Evolutionary conservation across 2,113 vertebrate genomes (phyloP).

Genomic region (Brienomyrus longianalis): DNA sequence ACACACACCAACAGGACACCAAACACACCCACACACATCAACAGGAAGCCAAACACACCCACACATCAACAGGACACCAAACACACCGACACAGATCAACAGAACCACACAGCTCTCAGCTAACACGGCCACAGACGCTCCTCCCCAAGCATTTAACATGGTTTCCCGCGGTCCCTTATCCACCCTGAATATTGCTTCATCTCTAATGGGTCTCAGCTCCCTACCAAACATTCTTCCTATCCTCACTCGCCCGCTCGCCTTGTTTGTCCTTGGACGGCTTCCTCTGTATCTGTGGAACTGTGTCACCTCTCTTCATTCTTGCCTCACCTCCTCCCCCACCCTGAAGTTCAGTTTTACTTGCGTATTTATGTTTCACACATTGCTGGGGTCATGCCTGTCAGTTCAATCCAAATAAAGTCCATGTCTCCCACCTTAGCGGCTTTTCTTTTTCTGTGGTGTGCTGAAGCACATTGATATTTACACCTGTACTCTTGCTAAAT

Average conservation of each 20-base stretch:
- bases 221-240: background rate
- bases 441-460: background rate
- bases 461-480: background rate
- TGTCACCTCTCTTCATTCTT: background rate
- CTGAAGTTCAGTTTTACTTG: background rate
- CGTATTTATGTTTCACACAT: background rate
- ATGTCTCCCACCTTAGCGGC: background rate
- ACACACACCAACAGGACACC: too few species aligned
- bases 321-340: background rate
- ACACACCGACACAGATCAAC: background rate
- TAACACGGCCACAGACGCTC: background rate
- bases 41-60: too few species aligned
- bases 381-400: background rate
- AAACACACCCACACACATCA: too few species aligned
- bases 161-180: background rate
- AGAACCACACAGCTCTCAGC: background rate
- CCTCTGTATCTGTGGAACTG: background rate
- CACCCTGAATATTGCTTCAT: background rate
- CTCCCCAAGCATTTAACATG: background rate
- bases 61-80: background rate
- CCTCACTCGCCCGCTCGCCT: background rate
- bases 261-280: background rate
- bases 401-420: background rate
- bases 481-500: background rate
- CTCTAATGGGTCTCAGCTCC: background rate